These are phyloP conservation scores for Chrysotoxum bicinctum DNA, from an alignment of 2,888 invertebrate species.

Conservation along the genomic window DNA sequence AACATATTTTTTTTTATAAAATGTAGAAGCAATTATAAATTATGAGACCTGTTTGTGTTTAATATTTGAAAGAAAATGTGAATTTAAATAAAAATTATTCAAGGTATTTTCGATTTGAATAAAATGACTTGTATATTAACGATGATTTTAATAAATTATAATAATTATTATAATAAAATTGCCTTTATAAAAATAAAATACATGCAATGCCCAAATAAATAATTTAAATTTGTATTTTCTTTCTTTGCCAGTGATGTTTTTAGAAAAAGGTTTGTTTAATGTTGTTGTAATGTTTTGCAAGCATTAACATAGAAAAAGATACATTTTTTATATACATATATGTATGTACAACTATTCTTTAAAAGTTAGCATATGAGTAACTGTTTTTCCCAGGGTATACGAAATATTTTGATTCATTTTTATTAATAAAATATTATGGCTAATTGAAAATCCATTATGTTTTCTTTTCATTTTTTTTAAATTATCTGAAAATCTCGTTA, in stretches of 20 bases:
- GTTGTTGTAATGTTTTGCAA: background rate
- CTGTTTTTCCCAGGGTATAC: too few species aligned
- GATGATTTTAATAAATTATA: background rate
- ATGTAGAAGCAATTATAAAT: constrained; percentile 29
- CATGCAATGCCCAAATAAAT: constrained; percentile 45
- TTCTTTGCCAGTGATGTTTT: constrained; percentile 8
- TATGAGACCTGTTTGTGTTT: constrained; percentile 21
- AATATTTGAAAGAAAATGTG: constrained; percentile 62
- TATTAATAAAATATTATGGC: too few species aligned
- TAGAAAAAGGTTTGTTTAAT: background rate
- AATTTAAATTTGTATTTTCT: constrained; percentile 64
- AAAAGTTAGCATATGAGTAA: too few species aligned
- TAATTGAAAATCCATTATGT: too few species aligned
- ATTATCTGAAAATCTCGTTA: too few species aligned
- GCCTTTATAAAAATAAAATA: constrained; percentile 39
- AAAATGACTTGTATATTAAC: constrained; percentile 45
- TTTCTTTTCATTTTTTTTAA: too few species aligned
- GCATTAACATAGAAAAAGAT: background rate
- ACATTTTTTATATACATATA: too few species aligned
- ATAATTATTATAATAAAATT: constrained; percentile 8
- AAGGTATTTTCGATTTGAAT: constrained; percentile 26
- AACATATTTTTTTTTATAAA: constrained; percentile 22
- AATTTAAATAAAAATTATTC: constrained; percentile 56
- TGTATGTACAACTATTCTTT: too few species aligned
- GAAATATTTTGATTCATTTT: too few species aligned